These are phyloP conservation scores for Amniataba percoides DNA, from an alignment of 2,797 vertebrate genomes.

Conservation along the genomic window DNA sequence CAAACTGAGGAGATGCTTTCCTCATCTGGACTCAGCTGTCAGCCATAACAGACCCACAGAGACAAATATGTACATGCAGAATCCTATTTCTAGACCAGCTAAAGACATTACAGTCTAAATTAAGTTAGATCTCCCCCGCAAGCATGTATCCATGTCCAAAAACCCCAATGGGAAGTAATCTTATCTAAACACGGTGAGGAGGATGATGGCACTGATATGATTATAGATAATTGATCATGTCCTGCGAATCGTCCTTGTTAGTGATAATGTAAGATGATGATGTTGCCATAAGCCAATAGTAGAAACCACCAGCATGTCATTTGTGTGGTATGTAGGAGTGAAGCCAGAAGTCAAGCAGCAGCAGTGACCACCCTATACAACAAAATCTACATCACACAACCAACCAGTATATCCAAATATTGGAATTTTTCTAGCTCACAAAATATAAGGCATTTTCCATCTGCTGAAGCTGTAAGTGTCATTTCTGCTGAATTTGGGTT, in stretches of 20 bases:
- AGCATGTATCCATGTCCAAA: conserved; percentile 77
- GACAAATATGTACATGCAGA: conserved; percentile 62
- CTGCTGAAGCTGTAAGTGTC: not conserved
- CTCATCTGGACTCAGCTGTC: conserved; percentile 63
- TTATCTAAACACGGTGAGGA: conserved; percentile 72
- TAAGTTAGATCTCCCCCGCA: conserved; percentile 75
- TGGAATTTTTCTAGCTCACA: no score
- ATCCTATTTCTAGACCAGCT: conserved; percentile 80
- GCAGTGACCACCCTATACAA: not conserved
- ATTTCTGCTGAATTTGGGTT: conserved; percentile 20
- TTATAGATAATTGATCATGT: conserved; percentile 79
- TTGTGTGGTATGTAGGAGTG: conserved; percentile 26
- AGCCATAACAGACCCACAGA: conserved; percentile 66
- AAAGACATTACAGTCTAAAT: conserved; percentile 83
- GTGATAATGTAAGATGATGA: conserved; percentile 70
- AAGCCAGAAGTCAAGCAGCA: conserved; percentile 35
- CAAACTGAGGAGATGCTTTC: conserved; percentile 15
- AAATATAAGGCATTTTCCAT: not conserved
- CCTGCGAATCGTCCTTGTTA: conserved; percentile 74
- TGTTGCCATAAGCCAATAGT: conserved; percentile 58
- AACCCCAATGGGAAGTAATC: conserved; percentile 72
- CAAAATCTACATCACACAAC: not conserved
- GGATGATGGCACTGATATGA: conserved; percentile 77
- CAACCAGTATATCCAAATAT: no score
- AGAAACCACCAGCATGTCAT: conserved; percentile 39